Conservation (phyloP, 2,888 invertebrate genomes). For the Strigamia crassipes region DNA sequence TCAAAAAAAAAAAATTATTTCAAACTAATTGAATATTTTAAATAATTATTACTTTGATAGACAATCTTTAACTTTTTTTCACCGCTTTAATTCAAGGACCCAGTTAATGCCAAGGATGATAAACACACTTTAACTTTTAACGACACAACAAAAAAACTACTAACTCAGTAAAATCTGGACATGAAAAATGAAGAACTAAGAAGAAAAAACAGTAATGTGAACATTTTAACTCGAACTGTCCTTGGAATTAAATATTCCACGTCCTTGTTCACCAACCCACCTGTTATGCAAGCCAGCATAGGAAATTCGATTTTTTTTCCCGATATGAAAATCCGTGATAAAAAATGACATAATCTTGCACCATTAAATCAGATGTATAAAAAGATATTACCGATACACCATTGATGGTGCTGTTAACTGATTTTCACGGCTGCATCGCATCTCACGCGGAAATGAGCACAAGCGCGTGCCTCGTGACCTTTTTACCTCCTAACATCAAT, state of each 20-base stretch:
- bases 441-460: constrained; percentile 9
- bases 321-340: not conserved
- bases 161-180: not conserved
- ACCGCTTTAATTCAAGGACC: no score
- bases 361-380: not conserved
- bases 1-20: no score
- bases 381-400: not conserved
- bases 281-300: not conserved
- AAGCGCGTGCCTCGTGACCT: not conserved
- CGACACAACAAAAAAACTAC: not conserved
- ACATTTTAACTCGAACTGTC: no score
- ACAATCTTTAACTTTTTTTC: no score
- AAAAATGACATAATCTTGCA: not conserved
- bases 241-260: not conserved
- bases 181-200: not conserved
- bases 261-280: not conserved
- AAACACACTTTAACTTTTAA: no score
- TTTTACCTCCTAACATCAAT: constrained; percentile 2
- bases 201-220: not conserved
- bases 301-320: not conserved
- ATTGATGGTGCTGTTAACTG: not conserved
- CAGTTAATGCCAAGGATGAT: no score
- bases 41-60: no score
- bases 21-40: no score
- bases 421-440: not conserved